These are phyloP conservation scores for Morelia viridis DNA, from an alignment of 2,797 vertebrate genomes.

Conservation along the genomic window DNA sequence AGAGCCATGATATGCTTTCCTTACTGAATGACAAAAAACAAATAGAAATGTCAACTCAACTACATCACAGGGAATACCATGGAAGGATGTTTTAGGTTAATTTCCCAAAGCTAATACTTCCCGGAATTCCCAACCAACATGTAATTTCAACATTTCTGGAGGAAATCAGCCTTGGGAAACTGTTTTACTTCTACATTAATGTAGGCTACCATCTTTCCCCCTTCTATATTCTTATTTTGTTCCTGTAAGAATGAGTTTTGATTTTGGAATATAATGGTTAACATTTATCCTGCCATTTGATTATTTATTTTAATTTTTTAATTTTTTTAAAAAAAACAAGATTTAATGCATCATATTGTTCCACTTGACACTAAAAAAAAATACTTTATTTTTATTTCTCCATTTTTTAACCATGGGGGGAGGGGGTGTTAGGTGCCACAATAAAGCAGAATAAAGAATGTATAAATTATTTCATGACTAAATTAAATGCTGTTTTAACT, in stretches of 20 bases:
- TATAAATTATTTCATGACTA: constrained; percentile 77
- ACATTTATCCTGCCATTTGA: neutral
- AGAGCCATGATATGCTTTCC: neutral
- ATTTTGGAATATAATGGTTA: neutral
- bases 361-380: constrained; percentile 25
- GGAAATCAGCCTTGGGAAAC: neutral
- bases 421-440: constrained; percentile 48
- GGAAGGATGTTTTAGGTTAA: neutral
- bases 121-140: neutral
- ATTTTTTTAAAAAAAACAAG: neutral
- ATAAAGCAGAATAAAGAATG: constrained; percentile 77
- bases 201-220: neutral
- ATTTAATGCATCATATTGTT: constrained; percentile 28
- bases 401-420: constrained; percentile 54
- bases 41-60: neutral
- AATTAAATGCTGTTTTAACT: constrained; percentile 87
- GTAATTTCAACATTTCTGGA: neutral
- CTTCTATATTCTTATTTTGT: neutral
- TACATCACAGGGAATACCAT: neutral
- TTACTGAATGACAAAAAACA: neutral
- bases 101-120: neutral
- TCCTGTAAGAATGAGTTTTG: neutral
- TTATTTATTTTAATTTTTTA: neutral
- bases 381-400: constrained; percentile 49
- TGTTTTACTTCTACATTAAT: neutral